Evolutionary conservation across 1,140 invertebrate species (phyloP).

Genomic region (Cryptotermes secundus): DNA sequence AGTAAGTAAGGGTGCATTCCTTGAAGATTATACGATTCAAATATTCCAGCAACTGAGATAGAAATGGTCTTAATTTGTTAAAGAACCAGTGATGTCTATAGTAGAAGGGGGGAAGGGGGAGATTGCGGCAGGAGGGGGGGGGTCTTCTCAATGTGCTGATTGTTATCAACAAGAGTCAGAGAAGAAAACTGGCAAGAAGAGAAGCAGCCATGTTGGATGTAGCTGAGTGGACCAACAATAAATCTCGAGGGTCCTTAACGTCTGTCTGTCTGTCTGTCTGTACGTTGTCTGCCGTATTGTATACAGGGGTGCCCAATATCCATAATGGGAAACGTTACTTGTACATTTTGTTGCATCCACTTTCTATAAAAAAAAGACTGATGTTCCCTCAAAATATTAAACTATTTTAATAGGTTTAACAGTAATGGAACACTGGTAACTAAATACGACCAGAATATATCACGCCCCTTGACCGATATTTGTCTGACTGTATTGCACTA

Average conservation of each 20-base stretch:
- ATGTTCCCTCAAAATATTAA: too few species aligned
- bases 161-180: neutral
- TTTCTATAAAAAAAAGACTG: too few species aligned
- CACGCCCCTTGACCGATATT: too few species aligned
- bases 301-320: neutral
- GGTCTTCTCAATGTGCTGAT: neutral
- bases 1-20: too few species aligned
- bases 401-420: too few species aligned
- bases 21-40: too few species aligned
- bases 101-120: neutral
- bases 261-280: neutral
- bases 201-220: neutral
- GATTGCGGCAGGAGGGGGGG: neutral
- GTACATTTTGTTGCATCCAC: too few species aligned
- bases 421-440: too few species aligned
- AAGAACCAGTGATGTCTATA: neutral
- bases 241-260: slow-evolving; percentile 1
- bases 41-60: neutral
- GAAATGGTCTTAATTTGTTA: neutral
- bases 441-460: too few species aligned
- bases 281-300: neutral
- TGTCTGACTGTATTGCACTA: too few species aligned
- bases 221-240: neutral
- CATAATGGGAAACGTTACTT: too few species aligned
- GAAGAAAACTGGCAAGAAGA: neutral